Evolutionary conservation across 1,140 invertebrate species (phyloP).

Genomic region (Heliconius congener): DNA sequence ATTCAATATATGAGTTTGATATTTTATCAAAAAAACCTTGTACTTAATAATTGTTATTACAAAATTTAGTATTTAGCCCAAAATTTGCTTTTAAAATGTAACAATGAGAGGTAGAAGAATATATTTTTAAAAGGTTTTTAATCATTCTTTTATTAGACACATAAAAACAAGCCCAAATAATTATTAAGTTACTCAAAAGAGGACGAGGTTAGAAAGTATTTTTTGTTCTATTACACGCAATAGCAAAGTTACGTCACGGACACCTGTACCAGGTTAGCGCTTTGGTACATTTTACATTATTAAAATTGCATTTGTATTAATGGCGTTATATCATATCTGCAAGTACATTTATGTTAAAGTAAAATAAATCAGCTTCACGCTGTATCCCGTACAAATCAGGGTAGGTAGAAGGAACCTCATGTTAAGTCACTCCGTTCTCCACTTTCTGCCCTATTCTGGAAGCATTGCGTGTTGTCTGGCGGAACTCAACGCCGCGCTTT

Average conservation of each 20-base stretch:
- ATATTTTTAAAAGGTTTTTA: neutral
- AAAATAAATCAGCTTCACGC: too few relatives aligned
- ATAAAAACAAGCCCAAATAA: neutral
- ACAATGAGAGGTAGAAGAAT: too few relatives aligned
- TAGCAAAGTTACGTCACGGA: slow-evolving; percentile 48
- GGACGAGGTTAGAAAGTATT: slow-evolving; percentile 64
- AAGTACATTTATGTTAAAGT: neutral
- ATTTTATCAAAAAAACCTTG: neutral
- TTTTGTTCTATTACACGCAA: slow-evolving; percentile 52
- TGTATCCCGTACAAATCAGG: too few relatives aligned
- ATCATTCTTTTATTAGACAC: neutral
- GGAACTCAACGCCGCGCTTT: too few relatives aligned
- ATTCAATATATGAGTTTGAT: neutral
- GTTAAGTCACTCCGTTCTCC: too few relatives aligned
- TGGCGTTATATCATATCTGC: slow-evolving; percentile 15
- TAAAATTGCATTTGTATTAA: slow-evolving; percentile 21
- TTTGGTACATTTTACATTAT: slow-evolving; percentile 13
- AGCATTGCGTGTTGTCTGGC: too few relatives aligned
- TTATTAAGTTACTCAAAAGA: slow-evolving; percentile 39
- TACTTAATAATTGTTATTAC: too few relatives aligned
- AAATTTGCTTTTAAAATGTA: too few relatives aligned
- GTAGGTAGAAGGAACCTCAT: too few relatives aligned
- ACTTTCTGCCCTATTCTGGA: too few relatives aligned
- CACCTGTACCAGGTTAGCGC: slow-evolving; percentile 25
- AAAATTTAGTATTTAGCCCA: too few relatives aligned